Base-by-base conservation (phyloP, 53 echinoderm and acorn worm species). In the Pentamera pediparva region DNA sequence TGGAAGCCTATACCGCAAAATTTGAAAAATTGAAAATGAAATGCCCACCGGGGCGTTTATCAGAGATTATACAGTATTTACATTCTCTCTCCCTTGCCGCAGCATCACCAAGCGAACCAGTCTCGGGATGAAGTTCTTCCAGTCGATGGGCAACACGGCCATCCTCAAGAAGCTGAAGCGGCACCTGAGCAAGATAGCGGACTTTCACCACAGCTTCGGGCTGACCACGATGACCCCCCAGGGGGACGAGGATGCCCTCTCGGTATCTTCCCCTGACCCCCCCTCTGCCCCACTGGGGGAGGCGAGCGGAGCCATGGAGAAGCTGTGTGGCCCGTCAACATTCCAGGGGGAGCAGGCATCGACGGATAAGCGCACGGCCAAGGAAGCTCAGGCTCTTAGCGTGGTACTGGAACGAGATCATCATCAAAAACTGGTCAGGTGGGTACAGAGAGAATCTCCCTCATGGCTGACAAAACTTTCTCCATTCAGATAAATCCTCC, bases 131-230 rank as follows among this genome's bases (percentile, higher is more conserved):
- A 79, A 85, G 24, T 94, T 84, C 62, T 94, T 90, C 73, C 56
- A 76, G 31, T 80, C 84, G 37, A 45, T 75, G 19, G 59, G 75
- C 27, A 85, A 94, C 52, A 41, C 75, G 12, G 47, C 95, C 12
- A 81, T 87, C 76, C 37, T 85, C 71, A 94, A 85, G 79, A 60
- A 63, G 40, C 81, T 89, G 11, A 94, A 94, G 55, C 79, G 74
- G 4, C 62, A 82, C 29, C 84, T 94, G 15, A 47, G 69, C 4
- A 75, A 70, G 43, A 77, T 74, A 0, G 90, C 87, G 2, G 95
- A 94, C 82, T 87, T 65, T 47, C 95, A 94, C 79, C 90, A 94
- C 56, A 78, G 75, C 49, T 76, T 85, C 48, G 84, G 90, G 49
- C 77, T 61, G 32, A 88, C 76, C 47, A 75, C 64, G 17, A 43